Percentiles rank a stretch among this genome's conserved stretches.
phyloP scores from a whole-genome alignment of 2,797 vertebrate genomes.

The Calcarius lapponicus region DNA sequence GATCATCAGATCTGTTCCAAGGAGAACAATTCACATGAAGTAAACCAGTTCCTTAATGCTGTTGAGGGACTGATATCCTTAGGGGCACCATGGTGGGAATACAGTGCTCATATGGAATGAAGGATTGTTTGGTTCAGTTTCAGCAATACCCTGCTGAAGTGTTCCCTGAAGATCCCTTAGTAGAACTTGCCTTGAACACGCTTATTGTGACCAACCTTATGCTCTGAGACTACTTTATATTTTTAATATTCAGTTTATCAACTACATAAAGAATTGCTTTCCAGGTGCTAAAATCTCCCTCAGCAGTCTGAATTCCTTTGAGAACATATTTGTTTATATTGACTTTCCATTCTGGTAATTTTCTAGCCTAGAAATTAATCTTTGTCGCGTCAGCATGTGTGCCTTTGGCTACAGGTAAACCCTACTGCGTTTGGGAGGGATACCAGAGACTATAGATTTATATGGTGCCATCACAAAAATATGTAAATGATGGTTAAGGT shows the following conservation, averaged over 20 bases:
- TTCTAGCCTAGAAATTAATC: conserved; percentile 5
- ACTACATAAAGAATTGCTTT: background rate
- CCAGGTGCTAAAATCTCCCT: conserved; percentile 10
- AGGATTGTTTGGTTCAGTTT: background rate
- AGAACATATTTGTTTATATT: conserved; percentile 21
- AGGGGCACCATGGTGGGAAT: background rate
- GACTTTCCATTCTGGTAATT: conserved; percentile 13
- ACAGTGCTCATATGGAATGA: background rate
- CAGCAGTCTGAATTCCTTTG: background rate
- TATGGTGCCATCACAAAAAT: background rate
- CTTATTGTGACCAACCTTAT: background rate
- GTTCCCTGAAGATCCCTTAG: background rate
- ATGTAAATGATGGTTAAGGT: background rate
- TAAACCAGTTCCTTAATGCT: background rate
- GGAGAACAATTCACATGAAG: background rate
- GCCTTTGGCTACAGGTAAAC: background rate
- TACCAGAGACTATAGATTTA: background rate
- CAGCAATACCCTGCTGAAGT: background rate
- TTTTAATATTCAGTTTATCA: background rate
- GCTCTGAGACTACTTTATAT: background rate
- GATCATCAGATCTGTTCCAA: background rate
- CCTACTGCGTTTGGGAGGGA: background rate
- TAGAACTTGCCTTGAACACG: background rate
- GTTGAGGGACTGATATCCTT: background rate
- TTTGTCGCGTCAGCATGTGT: background rate